phyloP scores from a whole-genome alignment of 2,888 invertebrate genomes.

The Ctena decussata region DNA sequence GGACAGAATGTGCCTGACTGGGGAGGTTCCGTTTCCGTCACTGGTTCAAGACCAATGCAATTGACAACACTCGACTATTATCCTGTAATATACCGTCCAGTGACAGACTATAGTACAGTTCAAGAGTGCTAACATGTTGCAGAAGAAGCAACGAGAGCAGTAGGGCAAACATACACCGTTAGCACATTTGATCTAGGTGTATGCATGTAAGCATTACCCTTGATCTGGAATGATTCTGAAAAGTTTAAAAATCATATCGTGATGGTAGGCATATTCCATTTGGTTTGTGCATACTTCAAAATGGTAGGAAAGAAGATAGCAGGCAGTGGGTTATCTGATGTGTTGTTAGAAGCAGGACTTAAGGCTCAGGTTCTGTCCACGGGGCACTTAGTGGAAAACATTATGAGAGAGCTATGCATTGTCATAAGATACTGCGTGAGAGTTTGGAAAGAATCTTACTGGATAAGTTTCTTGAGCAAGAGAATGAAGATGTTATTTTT shows the following conservation, averaged over 20 bases:
- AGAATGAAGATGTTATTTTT: not conserved
- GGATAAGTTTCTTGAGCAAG: slow-evolving; percentile 15
- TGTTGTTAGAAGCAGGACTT: slow-evolving; percentile 46
- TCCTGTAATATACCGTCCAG: slow-evolving; percentile 62
- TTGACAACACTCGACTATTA: slow-evolving; percentile 68
- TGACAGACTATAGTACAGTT: slow-evolving; percentile 65
- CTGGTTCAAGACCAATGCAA: slow-evolving; percentile 39
- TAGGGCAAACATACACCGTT: slow-evolving; percentile 60
- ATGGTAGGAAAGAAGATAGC: slow-evolving; percentile 42
- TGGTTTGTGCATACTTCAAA: slow-evolving; percentile 41
- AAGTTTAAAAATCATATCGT: slow-evolving; percentile 33
- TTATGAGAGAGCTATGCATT: slow-evolving; percentile 58
- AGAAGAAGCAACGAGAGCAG: slow-evolving; percentile 50
- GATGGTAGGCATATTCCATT: slow-evolving; percentile 34
- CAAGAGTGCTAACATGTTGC: slow-evolving; percentile 57
- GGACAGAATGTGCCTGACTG: slow-evolving; percentile 50
- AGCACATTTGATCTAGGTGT: slow-evolving; percentile 70
- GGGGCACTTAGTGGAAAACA: slow-evolving; percentile 63
- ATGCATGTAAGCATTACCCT: slow-evolving; percentile 66
- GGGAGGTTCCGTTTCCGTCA: slow-evolving; percentile 61
- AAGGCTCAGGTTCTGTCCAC: slow-evolving; percentile 56
- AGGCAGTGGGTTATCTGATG: slow-evolving; percentile 37
- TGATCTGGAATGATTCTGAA: slow-evolving; percentile 40
- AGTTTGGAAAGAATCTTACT: slow-evolving; percentile 54
- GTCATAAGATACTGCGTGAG: slow-evolving; percentile 61